Evolutionary conservation across 1,140 invertebrate species (phyloP).

Genomic region (Calliphora vicina): DNA sequence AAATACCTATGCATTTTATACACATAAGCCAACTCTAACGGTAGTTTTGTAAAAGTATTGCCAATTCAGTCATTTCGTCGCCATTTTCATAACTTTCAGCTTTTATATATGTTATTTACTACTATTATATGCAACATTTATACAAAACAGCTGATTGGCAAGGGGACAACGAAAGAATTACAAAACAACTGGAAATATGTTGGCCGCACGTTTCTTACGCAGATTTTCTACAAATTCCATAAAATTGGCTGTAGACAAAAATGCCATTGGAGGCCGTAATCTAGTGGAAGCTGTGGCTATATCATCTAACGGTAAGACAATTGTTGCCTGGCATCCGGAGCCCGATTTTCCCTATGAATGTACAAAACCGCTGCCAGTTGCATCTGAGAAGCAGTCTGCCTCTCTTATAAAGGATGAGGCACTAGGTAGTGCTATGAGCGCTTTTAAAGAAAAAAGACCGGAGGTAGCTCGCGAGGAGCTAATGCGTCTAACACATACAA

Average conservation of each 20-base stretch:
- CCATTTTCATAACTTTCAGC: too few relatives aligned
- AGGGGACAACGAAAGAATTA: background rate
- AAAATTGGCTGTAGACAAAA: conserved; percentile 44
- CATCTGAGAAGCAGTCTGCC: conserved; percentile 51
- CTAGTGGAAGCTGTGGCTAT: conserved; percentile 69
- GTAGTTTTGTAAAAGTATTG: too few relatives aligned
- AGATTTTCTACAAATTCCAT: conserved; percentile 52
- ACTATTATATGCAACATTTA: too few relatives aligned
- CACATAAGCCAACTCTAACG: too few relatives aligned
- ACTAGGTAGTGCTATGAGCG: conserved; percentile 68
- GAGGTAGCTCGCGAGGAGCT: conserved; percentile 73
- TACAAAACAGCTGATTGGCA: background rate
- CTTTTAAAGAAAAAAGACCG: conserved; percentile 73
- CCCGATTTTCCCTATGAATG: conserved; percentile 83
- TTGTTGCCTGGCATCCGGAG: conserved; percentile 88
- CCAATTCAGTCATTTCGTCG: too few relatives aligned
- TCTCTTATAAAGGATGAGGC: conserved; percentile 72
- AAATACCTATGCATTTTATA: too few relatives aligned
- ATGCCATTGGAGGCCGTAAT: conserved; percentile 51
- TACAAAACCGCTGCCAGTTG: conserved; percentile 75
- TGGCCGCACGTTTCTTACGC: conserved; percentile 50
- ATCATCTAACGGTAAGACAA: conserved; percentile 76
- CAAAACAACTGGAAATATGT: background rate
- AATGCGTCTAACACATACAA: conserved; percentile 78
- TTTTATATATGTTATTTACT: too few relatives aligned